phyloP scores from a whole-genome alignment of 2,888 invertebrate genomes.

The Dermolepida albohirtum region DNA sequence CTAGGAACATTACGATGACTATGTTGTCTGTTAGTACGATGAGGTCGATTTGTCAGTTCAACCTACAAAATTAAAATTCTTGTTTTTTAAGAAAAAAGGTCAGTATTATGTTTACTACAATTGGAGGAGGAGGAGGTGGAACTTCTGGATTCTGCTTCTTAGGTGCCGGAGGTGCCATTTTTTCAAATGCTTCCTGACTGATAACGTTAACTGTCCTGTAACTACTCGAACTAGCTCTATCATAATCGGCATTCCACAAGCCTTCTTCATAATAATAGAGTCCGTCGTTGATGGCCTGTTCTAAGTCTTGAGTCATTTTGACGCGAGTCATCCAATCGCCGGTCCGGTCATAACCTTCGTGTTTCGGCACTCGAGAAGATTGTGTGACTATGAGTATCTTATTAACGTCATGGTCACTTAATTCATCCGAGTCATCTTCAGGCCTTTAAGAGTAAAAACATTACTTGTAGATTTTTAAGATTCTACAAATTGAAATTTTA shows the following conservation, averaged over 20 bases:
- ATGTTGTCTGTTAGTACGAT: slow-evolving; percentile 46
- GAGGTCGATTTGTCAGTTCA: slow-evolving; percentile 9
- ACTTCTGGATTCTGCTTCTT: slow-evolving; percentile 78
- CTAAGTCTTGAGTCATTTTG: slow-evolving; percentile 95
- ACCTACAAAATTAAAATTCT: slow-evolving; percentile 6
- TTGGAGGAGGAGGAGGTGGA: slow-evolving; percentile 85
- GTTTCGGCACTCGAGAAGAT: slow-evolving; percentile 76
- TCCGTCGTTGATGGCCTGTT: slow-evolving; percentile 97
- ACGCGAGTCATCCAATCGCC: slow-evolving; percentile 91
- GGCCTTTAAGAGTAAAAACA: slow-evolving; percentile 67
- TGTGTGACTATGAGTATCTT: slow-evolving; percentile 96
- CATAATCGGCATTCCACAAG: slow-evolving; percentile 80
- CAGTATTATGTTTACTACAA: slow-evolving; percentile 49
- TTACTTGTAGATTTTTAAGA: background rate
- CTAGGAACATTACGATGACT: slow-evolving; percentile 75
- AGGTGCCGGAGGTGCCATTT: slow-evolving; percentile 75
- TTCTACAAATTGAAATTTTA: slow-evolving; percentile 15
- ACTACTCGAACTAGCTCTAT: slow-evolving; percentile 68
- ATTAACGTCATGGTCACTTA: slow-evolving; percentile 92
- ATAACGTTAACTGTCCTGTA: slow-evolving; percentile 91
- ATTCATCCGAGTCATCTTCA: slow-evolving; percentile 88
- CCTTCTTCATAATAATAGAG: slow-evolving; percentile 96
- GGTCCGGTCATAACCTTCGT: slow-evolving; percentile 90
- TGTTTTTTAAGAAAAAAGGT: background rate
- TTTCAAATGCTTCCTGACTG: slow-evolving; percentile 88